Percentiles rank a stretch among this genome's conserved stretches.
phyloP scores from a whole-genome alignment of 1,140 invertebrate genomes.

The Nephila pilipes region DNA sequence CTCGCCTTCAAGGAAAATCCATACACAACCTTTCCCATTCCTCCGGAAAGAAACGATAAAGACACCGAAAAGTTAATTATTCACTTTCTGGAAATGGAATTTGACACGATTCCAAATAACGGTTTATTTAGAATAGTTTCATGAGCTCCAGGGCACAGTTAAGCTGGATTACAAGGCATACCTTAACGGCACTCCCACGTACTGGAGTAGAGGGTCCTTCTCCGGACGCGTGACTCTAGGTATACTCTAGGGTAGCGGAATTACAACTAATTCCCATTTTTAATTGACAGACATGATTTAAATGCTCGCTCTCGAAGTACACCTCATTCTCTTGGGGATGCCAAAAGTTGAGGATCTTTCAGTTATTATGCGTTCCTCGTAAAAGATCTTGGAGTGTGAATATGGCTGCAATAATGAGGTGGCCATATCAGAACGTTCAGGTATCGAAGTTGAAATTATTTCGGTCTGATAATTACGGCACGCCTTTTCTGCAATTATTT shows the following conservation, averaged over 20 bases:
- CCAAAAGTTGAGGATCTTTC: constrained; percentile 17
- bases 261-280: constrained; percentile 39
- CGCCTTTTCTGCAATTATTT: not conserved
- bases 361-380: not conserved
- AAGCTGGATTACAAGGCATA: constrained; percentile 22
- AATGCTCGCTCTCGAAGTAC: constrained; percentile 1
- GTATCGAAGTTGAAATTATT: not conserved
- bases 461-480: not conserved
- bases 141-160: constrained; percentile 4
- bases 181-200: constrained; percentile 25
- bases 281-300: constrained; percentile 51
- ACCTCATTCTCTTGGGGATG: not conserved
- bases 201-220: not conserved
- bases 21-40: too few relatives aligned
- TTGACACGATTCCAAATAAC: constrained; percentile 41
- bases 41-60: not conserved
- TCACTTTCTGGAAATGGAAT: constrained; percentile 38
- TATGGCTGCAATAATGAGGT: not conserved
- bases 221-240: not conserved
- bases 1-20: not conserved
- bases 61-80: constrained; percentile 12
- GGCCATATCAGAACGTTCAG: not conserved
- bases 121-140: constrained; percentile 10
- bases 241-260: constrained; percentile 31
- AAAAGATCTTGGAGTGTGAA: constrained; percentile 2